A percentile compares a stretch with the other conserved stretches of the same genome.
Evolutionary conservation across 23 tunicate species (phyloP).

Genomic region (Styela clava): DNA sequence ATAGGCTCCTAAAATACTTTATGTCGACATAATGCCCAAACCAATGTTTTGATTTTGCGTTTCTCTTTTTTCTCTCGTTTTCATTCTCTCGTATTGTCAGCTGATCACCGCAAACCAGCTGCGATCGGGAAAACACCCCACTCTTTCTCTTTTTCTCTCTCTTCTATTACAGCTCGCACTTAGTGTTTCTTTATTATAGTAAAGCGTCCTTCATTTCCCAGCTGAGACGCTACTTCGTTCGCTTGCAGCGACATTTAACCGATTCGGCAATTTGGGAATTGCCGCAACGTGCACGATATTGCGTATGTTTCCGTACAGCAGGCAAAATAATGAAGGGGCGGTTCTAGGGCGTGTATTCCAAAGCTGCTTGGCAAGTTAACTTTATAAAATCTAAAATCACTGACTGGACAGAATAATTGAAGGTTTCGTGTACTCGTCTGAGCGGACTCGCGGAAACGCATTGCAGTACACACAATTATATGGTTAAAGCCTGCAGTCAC

Average conservation of each 20-base stretch:
- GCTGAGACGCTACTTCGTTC: background rate
- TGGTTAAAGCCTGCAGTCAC: too few relatives aligned
- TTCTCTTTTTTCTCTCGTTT: conserved; percentile 22
- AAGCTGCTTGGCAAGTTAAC: too few relatives aligned
- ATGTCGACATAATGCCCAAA: conserved; percentile 9
- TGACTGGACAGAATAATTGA: too few relatives aligned
- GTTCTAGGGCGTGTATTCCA: background rate
- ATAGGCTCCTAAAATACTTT: background rate
- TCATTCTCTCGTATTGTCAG: conserved; percentile 6
- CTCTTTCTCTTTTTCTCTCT: background rate
- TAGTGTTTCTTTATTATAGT: background rate
- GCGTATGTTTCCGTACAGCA: background rate
- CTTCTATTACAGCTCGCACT: background rate
- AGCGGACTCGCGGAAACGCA: too few relatives aligned
- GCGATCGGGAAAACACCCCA: conserved; percentile 37
- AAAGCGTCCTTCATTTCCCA: background rate
- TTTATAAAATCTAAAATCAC: too few relatives aligned
- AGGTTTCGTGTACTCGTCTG: too few relatives aligned
- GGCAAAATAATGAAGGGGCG: background rate
- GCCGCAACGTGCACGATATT: background rate
- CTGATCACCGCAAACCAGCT: conserved; percentile 24
- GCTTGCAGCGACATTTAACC: background rate
- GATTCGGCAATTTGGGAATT: background rate
- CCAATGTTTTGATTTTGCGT: conserved; percentile 18
- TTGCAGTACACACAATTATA: too few relatives aligned